These are phyloP conservation scores for Fistularia commersonii DNA, from an alignment of 2,797 vertebrate genomes.

Conservation along the genomic window DNA sequence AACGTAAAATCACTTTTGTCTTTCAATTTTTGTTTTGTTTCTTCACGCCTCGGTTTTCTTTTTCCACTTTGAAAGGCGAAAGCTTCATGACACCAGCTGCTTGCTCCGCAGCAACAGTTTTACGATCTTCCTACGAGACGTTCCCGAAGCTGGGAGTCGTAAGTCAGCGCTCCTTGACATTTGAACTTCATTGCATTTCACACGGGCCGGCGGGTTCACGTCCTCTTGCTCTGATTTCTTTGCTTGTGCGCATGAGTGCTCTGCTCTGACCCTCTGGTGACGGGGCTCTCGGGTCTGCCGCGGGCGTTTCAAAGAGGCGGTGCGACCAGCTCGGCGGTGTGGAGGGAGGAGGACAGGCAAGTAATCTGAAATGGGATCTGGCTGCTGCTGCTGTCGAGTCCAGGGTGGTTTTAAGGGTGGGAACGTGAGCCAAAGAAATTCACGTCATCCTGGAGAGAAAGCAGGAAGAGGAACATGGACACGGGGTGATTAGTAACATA, in stretches of 20 bases:
- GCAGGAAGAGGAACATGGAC: slow-evolving; percentile 47
- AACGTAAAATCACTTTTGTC: slow-evolving; percentile 32
- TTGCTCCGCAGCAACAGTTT: not conserved
- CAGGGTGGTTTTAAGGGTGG: slow-evolving; percentile 55
- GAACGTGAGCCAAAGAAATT: slow-evolving; percentile 60
- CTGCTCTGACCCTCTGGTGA: slow-evolving; percentile 23
- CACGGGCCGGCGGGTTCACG: not conserved
- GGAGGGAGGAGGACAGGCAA: slow-evolving; percentile 7
- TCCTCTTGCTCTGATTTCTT: slow-evolving; percentile 23
- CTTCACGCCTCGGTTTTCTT: slow-evolving; percentile 22
- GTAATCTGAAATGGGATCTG: slow-evolving; percentile 68
- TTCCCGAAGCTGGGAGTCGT: no score
- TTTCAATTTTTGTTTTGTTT: slow-evolving; percentile 1
- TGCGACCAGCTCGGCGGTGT: slow-evolving; percentile 1
- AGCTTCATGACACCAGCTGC: slow-evolving; percentile 59
- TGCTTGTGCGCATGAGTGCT: slow-evolving; percentile 36
- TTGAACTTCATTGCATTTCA: slow-evolving; percentile 65
- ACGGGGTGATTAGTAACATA: slow-evolving; percentile 50
- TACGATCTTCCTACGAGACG: no score
- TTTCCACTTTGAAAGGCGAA: slow-evolving; percentile 32
- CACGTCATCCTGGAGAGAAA: slow-evolving; percentile 69
- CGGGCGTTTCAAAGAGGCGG: slow-evolving; percentile 28
- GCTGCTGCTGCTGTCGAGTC: slow-evolving; percentile 53
- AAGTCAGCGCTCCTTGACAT: slow-evolving; percentile 32
- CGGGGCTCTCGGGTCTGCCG: slow-evolving; percentile 41